Evolutionary conservation across 2,888 invertebrate genomes (phyloP).

Genomic region (Andrena marginata): DNA sequence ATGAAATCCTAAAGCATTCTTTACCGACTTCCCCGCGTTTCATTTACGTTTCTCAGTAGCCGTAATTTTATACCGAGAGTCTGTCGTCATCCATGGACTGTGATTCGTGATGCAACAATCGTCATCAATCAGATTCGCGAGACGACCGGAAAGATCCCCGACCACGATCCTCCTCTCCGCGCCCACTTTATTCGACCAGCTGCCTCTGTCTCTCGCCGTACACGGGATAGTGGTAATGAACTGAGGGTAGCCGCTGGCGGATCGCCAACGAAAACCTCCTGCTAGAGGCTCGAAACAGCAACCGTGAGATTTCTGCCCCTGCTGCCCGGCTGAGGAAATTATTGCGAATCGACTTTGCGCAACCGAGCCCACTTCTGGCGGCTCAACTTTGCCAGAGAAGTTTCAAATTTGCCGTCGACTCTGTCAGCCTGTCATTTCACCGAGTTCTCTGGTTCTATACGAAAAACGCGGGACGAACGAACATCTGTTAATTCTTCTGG

Average conservation of each 20-base stretch:
- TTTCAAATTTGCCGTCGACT: not conserved
- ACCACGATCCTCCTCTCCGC: constrained; percentile 38
- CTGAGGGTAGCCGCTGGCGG: constrained; percentile 76
- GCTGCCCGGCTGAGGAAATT: constrained; percentile 18
- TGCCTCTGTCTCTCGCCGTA: constrained; percentile 55
- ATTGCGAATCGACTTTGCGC: constrained; percentile 19
- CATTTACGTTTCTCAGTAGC: not conserved
- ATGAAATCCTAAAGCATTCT: too few relatives aligned
- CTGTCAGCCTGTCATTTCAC: not conserved
- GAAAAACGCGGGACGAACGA: not conserved
- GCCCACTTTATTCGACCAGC: constrained; percentile 55
- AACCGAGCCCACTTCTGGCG: constrained; percentile 3
- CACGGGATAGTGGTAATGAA: constrained; percentile 81
- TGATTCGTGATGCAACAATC: constrained; percentile 36
- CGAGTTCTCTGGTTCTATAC: too few relatives aligned
- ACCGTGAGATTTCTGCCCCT: constrained; percentile 32
- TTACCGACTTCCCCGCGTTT: not conserved
- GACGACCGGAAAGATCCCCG: constrained; percentile 37
- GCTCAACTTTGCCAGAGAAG: not conserved
- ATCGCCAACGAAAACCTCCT: constrained; percentile 77
- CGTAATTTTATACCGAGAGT: too few relatives aligned
- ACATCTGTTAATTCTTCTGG: too few relatives aligned
- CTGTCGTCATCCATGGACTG: not conserved
- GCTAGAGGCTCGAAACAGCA: constrained; percentile 51
- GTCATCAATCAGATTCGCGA: constrained; percentile 42